These are phyloP conservation scores for Megaptera novaeangliae DNA, from an alignment of 2,113 vertebrate species.

Conservation along the genomic window DNA sequence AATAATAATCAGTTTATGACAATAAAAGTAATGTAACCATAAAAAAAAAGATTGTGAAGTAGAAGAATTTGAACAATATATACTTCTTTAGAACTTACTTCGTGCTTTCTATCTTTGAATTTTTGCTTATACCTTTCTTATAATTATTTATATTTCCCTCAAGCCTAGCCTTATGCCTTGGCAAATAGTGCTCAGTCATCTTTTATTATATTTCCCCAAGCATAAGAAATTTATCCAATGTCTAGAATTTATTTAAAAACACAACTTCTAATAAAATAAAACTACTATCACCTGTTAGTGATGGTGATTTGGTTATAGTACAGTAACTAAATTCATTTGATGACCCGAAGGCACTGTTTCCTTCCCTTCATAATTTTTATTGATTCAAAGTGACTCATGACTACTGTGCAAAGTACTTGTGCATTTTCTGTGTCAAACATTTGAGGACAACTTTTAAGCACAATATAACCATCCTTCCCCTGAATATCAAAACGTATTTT, in stretches of 20 bases:
- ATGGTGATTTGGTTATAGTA: constrained; percentile 34
- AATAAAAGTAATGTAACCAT: too few relatives aligned
- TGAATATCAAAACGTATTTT: constrained; percentile 27
- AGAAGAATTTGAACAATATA: neutral
- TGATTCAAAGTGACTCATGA: constrained; percentile 75
- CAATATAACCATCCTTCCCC: constrained; percentile 67
- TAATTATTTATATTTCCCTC: neutral
- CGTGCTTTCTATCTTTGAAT: neutral
- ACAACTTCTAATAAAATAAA: neutral
- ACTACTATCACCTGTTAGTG: constrained; percentile 54
- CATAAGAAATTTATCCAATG: neutral
- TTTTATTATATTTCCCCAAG: neutral
- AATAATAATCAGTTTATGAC: too few relatives aligned
- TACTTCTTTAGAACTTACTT: neutral
- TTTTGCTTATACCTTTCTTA: neutral
- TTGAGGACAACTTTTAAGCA: constrained; percentile 62
- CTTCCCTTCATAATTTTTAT: constrained; percentile 62
- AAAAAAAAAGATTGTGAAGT: neutral
- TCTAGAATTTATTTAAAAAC: neutral
- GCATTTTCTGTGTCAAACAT: constrained; percentile 63
- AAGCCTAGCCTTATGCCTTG: neutral
- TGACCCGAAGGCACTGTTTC: constrained; percentile 66
- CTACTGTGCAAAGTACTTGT: constrained; percentile 61
- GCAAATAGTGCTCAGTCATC: neutral
- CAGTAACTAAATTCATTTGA: constrained; percentile 59